Percentiles rank a stretch among this genome's conserved stretches.
Conservation (phyloP, 2,797 vertebrate species). For the Urophycis tenuis region DNA sequence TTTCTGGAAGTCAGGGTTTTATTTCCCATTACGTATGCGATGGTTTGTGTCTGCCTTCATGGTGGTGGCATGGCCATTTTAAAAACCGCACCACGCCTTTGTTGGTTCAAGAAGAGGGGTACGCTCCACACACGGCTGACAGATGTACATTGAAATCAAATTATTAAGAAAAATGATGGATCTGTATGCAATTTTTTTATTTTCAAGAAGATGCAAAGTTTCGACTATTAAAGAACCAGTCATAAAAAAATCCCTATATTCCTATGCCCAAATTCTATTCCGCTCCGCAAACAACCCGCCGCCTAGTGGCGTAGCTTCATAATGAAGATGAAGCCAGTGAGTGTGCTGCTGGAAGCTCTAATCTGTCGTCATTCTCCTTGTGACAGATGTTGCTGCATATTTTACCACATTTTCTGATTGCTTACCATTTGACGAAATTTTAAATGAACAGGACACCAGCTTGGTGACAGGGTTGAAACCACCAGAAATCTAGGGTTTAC, state of each 20-base stretch:
- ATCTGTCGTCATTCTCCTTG: slow-evolving; percentile 69
- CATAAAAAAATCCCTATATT: slow-evolving; percentile 36
- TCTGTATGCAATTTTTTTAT: background rate
- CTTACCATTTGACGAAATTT: slow-evolving; percentile 26
- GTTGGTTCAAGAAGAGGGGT: slow-evolving; percentile 57
- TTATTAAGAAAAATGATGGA: background rate
- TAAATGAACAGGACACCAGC: slow-evolving; percentile 19
- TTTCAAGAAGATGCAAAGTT: background rate
- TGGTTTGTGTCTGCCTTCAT: slow-evolving; percentile 40
- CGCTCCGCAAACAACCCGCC: slow-evolving; percentile 25
- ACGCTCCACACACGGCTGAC: slow-evolving; percentile 29
- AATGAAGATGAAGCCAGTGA: slow-evolving; percentile 37
- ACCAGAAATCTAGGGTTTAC: background rate
- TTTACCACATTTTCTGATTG: slow-evolving; percentile 51
- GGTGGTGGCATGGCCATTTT: slow-evolving; percentile 68
- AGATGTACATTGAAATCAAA: background rate
- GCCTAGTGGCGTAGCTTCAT: slow-evolving; percentile 29
- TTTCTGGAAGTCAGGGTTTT: background rate
- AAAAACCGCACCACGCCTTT: slow-evolving; percentile 73
- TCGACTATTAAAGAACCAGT: background rate
- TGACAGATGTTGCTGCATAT: slow-evolving; percentile 68
- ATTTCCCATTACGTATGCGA: slow-evolving; percentile 7
- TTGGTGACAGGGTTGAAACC: background rate
- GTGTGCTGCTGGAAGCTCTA: slow-evolving; percentile 51
- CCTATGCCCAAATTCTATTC: slow-evolving; percentile 31